Evolutionary conservation across 2,888 invertebrate species (phyloP).

Genomic region (Dioctria rufipes): DNA sequence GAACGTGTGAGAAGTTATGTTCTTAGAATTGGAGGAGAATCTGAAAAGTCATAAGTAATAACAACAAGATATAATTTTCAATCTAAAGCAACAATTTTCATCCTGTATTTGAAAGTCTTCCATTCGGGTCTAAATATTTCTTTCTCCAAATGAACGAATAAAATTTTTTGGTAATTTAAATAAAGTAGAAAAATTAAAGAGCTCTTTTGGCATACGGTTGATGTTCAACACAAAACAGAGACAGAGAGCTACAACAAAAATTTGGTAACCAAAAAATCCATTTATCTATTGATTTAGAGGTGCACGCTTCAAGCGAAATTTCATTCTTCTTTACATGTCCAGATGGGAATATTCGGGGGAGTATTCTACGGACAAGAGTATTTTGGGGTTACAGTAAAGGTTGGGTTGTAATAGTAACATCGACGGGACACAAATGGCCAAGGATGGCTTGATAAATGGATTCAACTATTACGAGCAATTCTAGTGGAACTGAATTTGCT

Average conservation of each 20-base stretch:
- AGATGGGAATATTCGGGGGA: constrained; percentile 3
- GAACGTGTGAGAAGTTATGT: constrained; percentile 20
- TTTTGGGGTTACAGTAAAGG: too few species aligned
- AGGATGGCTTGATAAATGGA: constrained; percentile 11
- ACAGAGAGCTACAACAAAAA: neutral
- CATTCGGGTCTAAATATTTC: too few species aligned
- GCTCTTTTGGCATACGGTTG: too few species aligned
- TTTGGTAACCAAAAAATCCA: neutral
- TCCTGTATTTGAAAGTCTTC: too few species aligned
- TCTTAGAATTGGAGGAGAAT: neutral
- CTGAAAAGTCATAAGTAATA: too few species aligned
- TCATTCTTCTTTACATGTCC: constrained; percentile 14
- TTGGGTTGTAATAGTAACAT: constrained; percentile 22
- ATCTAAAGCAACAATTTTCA: too few species aligned
- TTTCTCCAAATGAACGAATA: too few species aligned
- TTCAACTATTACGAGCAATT: constrained; percentile 6
- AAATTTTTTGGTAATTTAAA: too few species aligned
- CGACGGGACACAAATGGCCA: neutral
- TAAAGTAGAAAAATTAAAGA: too few species aligned
- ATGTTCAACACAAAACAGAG: too few species aligned
- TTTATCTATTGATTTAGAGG: constrained; percentile 35
- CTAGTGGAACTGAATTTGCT: neutral
- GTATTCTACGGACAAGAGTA: neutral
- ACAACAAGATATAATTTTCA: too few species aligned
- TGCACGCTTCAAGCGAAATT: neutral